Evolutionary conservation across 2,888 invertebrate species (phyloP).

Genomic region (Harpalus rubripes): DNA sequence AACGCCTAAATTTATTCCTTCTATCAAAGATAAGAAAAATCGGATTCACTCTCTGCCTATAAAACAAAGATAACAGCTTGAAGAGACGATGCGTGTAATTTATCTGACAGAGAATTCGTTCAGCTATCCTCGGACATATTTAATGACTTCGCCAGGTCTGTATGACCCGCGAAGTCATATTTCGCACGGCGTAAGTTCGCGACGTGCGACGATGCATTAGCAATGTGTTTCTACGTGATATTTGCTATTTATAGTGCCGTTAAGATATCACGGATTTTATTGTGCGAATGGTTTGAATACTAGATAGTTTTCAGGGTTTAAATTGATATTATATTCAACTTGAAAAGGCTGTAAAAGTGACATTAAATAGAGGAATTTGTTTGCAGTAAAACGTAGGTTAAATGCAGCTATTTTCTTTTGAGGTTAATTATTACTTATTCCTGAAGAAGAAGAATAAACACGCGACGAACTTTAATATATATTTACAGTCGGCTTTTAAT

Average conservation of each 20-base stretch:
- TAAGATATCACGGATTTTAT: constrained; percentile 45
- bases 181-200: constrained; percentile 49
- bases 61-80: constrained; percentile 52
- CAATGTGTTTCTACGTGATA: constrained; percentile 48
- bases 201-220: constrained; percentile 35
- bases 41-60: constrained; percentile 29
- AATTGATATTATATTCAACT: constrained; percentile 14
- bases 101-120: constrained; percentile 57
- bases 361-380: constrained; percentile 4
- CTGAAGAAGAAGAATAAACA: no score
- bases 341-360: background rate
- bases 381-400: background rate
- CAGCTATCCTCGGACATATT: constrained; percentile 42
- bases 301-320: constrained; percentile 17
- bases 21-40: constrained; percentile 17
- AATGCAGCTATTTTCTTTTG: no score
- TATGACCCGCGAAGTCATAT: constrained; percentile 49
- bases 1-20: constrained; percentile 37
- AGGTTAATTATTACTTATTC: no score
- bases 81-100: constrained; percentile 52
- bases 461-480: no score
- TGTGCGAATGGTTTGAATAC: constrained; percentile 20
- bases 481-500: no score
- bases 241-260: constrained; percentile 40
- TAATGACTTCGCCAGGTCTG: constrained; percentile 10